Conservation (phyloP, 2,113 vertebrate genomes). For the Nyctereutes procyonoides region DNA sequence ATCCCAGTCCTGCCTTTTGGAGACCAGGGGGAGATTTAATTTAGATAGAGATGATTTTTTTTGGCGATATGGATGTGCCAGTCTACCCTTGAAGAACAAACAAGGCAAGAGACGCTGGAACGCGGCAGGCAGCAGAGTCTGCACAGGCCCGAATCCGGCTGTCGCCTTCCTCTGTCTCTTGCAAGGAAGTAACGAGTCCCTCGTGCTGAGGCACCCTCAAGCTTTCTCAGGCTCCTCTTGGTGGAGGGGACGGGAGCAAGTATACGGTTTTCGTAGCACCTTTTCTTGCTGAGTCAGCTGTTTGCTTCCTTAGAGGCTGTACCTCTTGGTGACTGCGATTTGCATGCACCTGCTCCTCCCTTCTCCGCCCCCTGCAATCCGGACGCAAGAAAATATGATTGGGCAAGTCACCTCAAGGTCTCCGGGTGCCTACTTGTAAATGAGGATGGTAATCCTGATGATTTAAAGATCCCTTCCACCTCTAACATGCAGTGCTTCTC, state of each 20-base stretch:
- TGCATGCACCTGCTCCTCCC: not conserved
- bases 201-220: not conserved
- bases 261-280: not conserved
- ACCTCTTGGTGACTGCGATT: not conserved
- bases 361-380: not conserved
- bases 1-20: slow-evolving; percentile 36
- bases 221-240: not conserved
- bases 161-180: not conserved
- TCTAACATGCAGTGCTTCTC: accelerated
- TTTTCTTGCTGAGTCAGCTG: not conserved
- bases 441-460: not conserved
- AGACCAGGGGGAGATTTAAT: slow-evolving; percentile 76
- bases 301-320: not conserved
- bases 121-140: accelerated
- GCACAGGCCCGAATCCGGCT: not conserved
- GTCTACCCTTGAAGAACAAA: slow-evolving; percentile 59
- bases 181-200: not conserved
- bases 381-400: not conserved
- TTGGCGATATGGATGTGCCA: slow-evolving; percentile 30
- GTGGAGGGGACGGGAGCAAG: not conserved
- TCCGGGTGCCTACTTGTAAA: not conserved
- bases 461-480: not conserved
- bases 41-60: slow-evolving; percentile 74
- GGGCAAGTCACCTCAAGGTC: not conserved
- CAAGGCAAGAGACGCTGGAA: not conserved